phyloP scores from a whole-genome alignment of 2,888 invertebrate species.

The Agrilus biguttatus region DNA sequence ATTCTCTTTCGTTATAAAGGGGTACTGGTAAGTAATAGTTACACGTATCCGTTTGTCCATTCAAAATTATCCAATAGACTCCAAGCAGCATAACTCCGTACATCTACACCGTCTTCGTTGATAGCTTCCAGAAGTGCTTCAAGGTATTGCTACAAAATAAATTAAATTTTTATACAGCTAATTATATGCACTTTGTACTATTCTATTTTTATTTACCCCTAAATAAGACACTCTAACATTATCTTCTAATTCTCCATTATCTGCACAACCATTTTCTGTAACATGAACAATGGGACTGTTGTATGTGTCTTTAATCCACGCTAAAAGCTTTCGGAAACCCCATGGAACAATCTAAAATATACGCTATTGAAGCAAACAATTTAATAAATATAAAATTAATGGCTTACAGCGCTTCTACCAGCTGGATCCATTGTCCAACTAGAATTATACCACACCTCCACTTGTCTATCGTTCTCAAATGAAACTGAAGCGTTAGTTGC shows the following conservation, averaged over 20 bases:
- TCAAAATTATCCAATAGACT: slow-evolving; percentile 65
- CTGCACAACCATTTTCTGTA: slow-evolving; percentile 48
- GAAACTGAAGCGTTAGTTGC: slow-evolving; percentile 2
- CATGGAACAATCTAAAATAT: slow-evolving; percentile 29
- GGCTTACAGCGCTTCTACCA: background rate
- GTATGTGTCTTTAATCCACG: slow-evolving; percentile 45
- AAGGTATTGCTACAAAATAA: slow-evolving; percentile 23
- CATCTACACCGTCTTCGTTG: slow-evolving; percentile 36
- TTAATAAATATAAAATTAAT: background rate
- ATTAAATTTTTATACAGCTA: background rate
- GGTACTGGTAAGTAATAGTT: slow-evolving; percentile 24
- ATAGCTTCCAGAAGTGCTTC: slow-evolving; percentile 32
- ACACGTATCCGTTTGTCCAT: slow-evolving; percentile 57
- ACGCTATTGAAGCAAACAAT: background rate
- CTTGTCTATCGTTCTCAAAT: slow-evolving; percentile 3
- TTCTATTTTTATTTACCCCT: background rate
- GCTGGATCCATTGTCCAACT: slow-evolving; percentile 7
- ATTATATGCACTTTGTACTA: too few species aligned
- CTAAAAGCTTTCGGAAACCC: slow-evolving; percentile 47
- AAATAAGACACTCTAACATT: background rate
- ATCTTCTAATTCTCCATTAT: slow-evolving; percentile 8
- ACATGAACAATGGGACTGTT: slow-evolving; percentile 41
- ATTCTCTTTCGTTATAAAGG: background rate
- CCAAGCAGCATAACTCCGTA: slow-evolving; percentile 57
- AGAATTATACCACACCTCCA: slow-evolving; percentile 1